phyloP scores from a whole-genome alignment of 2,888 invertebrate species.

The Cosmorhoe ocellata region DNA sequence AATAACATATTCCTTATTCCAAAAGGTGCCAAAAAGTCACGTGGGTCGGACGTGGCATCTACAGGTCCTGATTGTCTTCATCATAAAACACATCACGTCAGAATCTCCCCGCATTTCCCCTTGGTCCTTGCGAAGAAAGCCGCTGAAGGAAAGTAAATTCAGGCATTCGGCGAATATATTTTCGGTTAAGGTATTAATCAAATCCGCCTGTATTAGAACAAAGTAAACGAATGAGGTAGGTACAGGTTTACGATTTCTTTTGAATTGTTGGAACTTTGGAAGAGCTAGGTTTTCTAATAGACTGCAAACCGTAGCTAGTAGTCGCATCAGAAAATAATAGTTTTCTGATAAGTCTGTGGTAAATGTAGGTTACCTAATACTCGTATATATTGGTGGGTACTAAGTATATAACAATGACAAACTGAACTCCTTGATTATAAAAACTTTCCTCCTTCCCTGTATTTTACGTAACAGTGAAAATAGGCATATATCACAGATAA shows the following conservation, averaged over 20 bases:
- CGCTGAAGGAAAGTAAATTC: conserved; percentile 42
- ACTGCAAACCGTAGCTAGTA: too few relatives aligned
- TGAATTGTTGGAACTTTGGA: background rate
- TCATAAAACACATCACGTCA: conserved; percentile 68
- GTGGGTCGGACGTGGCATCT: conserved; percentile 51
- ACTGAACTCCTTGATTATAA: too few relatives aligned
- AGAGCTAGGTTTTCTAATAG: too few relatives aligned
- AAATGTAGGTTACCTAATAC: too few relatives aligned
- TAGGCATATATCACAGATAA: conserved; percentile 25
- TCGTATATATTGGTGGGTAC: too few relatives aligned
- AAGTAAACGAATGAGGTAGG: conserved; percentile 18
- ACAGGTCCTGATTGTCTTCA: conserved; percentile 65
- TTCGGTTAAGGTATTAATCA: conserved; percentile 31
- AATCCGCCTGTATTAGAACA: conserved; percentile 21
- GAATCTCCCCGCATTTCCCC: conserved; percentile 34
- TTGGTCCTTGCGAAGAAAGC: conserved; percentile 38
- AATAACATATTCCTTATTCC: conserved; percentile 29
- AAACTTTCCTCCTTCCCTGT: background rate
- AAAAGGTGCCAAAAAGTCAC: conserved; percentile 47
- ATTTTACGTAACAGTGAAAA: conserved; percentile 4
- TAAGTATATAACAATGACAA: too few relatives aligned
- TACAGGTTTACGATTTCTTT: background rate
- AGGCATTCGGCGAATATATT: conserved; percentile 29
- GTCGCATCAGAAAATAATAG: too few relatives aligned
- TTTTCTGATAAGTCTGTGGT: too few relatives aligned